A percentile compares a stretch with the other conserved stretches of the same genome.
phyloP scores from a whole-genome alignment of 2,113 vertebrate genomes.

The Proterorhinus semilunaris region DNA sequence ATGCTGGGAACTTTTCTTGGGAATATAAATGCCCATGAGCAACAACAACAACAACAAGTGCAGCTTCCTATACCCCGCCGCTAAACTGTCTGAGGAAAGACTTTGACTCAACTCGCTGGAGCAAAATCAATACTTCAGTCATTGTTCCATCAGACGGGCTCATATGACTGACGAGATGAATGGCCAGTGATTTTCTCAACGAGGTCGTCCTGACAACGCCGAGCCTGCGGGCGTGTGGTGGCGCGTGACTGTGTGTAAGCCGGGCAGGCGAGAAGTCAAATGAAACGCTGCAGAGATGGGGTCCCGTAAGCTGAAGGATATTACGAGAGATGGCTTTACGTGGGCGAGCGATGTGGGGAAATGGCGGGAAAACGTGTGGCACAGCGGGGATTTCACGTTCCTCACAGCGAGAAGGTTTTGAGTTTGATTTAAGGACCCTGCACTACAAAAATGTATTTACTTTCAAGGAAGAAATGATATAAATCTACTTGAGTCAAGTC shows the following conservation, averaged over 20 bases:
- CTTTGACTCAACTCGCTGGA: not conserved
- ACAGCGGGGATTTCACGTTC: too few relatives aligned
- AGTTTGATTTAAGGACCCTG: too few relatives aligned
- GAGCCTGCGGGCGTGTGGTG: constrained; percentile 3
- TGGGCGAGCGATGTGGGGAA: not conserved
- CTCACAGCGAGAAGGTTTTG: too few relatives aligned
- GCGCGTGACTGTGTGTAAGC: constrained; percentile 7
- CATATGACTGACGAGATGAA: constrained; percentile 35
- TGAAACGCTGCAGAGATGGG: constrained; percentile 42
- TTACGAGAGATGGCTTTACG: constrained; percentile 12
- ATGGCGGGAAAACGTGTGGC: not conserved
- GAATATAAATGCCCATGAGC: too few relatives aligned
- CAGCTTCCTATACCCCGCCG: not conserved
- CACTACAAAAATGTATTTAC: too few relatives aligned
- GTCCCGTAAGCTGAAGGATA: constrained; percentile 18
- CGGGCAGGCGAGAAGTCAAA: constrained; percentile 25
- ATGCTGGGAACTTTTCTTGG: too few relatives aligned
- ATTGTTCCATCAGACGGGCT: not conserved
- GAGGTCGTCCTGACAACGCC: constrained; percentile 46
- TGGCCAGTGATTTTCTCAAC: constrained; percentile 48
- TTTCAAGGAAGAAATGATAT: too few relatives aligned
- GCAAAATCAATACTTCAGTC: not conserved
- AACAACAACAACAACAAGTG: not conserved
- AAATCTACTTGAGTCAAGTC: too few relatives aligned
- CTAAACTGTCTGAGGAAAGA: not conserved